Base-by-base conservation (phyloP, 2,797 vertebrate species). In the Myotis vivesi region DNA sequence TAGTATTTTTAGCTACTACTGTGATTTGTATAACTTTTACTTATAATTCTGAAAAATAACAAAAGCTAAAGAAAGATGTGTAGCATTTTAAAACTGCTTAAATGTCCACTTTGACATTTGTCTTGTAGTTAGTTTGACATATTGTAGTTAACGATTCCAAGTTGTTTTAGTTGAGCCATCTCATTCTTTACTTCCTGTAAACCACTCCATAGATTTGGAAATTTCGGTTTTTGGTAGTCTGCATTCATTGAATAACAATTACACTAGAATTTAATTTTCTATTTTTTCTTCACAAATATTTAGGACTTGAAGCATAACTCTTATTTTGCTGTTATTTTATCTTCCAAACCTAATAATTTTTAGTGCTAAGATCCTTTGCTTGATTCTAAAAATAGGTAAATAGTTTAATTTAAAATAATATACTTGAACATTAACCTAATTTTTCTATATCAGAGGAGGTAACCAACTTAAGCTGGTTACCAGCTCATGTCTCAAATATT, bases 171-270 rank as follows among this genome's bases (percentile, higher is more conserved):
- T 11, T 3, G 73, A 38, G 53, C 28, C 75, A 68, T 94, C 96
- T 98, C 98, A 99, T 97, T 99, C 98, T 97, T 99, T 98, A n/a
- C 96, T 98, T 95, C 96, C 98, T 95, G 94, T 97, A 97, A 99
- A 99, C 99, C 99, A 99, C 33, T 99, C 98, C 99, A 99, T 99
- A 90, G 99, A 99, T 94, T 97, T 94, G 96, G 9, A 92, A 68
- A 13, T 90, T 72, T 49, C 19, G 23, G 33, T 49, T 73, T 72
- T 51, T 30, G 30, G 7, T 86, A 22, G 4, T 57, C 4, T 89
- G 51, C 81, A 3, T 46, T 81, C 46, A 38, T 38, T 30, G 8
- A 33, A 76, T 41, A 59, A 46, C 5, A 66, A 22, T 69, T 71
- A 83, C 5, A 69, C 9, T 62, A 82, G 1, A 69, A 64, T 76